Base-by-base conservation (phyloP, 2,797 vertebrate species). In the Sebastes hubbsi region DNA sequence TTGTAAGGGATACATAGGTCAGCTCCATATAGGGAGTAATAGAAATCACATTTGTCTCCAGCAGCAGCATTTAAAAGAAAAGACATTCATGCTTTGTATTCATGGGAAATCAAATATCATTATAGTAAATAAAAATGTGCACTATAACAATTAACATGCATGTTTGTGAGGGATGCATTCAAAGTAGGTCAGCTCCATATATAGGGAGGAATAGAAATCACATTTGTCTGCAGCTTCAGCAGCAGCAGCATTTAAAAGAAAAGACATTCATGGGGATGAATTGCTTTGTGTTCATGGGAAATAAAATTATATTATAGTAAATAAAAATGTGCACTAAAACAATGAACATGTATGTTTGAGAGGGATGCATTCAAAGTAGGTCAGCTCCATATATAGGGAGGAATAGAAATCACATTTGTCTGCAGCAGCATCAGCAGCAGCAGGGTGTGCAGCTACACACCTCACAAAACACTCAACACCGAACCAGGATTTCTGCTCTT, bases 391-490 rank as follows among this genome's bases (percentile, higher is more conserved):
- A 13, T 38, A 77, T 1, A 65, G 72, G 2, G 61, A 76, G 55
- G 42, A 71, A 79, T 61, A 89, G 60, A 91, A 92, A 84, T 72
- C 72, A 52, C 74, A 81, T 58, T 30, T 70, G 25, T 70, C 29
- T 46, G 42, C 16, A 46, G 14, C 38, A 42, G 38, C 38, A 42
- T 16, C 46, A 84, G 91, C 90, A 58, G 90, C 46, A 84, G 91
- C 90, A 58, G 89, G 87, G 80, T 65, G 86, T 52, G 42, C 42
- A 46, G 16, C 42, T 46, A 29, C 78, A 29, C 78, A 52, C 72
- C 81, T 90, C 87, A 67, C 79, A 87, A 87, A 91, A 88, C 87
- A 89, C 77, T 82, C 87, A 75, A 29, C 80, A 65, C 87, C 77
- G 38, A 71, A 77, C 64, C 83, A n/a, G 83, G 86, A 89, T 89